Conservation (phyloP, 2,888 invertebrate species). For the Campopleginae sp. region DNA sequence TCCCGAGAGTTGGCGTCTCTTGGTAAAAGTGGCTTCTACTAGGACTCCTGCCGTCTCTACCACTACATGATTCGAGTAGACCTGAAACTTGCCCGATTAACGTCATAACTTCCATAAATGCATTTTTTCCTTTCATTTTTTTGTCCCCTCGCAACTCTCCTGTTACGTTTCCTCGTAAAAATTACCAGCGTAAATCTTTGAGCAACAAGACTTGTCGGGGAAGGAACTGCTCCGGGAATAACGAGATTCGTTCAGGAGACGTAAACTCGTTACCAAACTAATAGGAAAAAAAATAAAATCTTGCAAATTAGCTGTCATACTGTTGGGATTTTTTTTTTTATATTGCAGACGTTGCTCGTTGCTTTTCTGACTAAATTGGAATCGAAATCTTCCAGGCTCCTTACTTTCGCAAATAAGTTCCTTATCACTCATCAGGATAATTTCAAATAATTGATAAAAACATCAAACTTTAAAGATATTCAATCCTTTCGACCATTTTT, state of each 20-base stretch:
- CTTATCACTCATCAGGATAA: not conserved
- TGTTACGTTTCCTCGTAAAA: slow-evolving; percentile 14
- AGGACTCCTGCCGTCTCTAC: slow-evolving; percentile 32
- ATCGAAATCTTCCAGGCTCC: not conserved
- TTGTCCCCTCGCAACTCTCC: slow-evolving; percentile 6
- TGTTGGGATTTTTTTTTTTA: slow-evolving; percentile 1
- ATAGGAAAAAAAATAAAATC: slow-evolving; percentile 1
- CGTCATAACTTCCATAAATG: slow-evolving; percentile 55
- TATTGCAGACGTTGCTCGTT: not conserved
- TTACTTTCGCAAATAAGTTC: not conserved
- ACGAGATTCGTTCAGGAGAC: slow-evolving; percentile 36
- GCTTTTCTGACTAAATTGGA: slow-evolving; percentile 2
- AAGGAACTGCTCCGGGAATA: slow-evolving; percentile 2
- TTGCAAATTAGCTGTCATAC: slow-evolving; percentile 15
- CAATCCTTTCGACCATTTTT: not conserved
- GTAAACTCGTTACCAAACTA: slow-evolving; percentile 42
- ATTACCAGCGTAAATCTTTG: slow-evolving; percentile 32
- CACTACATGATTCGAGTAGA: slow-evolving; percentile 22
- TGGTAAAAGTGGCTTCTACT: slow-evolving; percentile 20
- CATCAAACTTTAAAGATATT: not conserved
- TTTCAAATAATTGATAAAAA: not conserved
- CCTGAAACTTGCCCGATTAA: slow-evolving; percentile 62
- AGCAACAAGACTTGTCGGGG: slow-evolving; percentile 18
- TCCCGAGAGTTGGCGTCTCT: not conserved
- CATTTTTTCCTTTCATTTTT: slow-evolving; percentile 27